These are phyloP conservation scores for Drosophila dives DNA, from an alignment of 2,888 invertebrate genomes.

Conservation along the genomic window DNA sequence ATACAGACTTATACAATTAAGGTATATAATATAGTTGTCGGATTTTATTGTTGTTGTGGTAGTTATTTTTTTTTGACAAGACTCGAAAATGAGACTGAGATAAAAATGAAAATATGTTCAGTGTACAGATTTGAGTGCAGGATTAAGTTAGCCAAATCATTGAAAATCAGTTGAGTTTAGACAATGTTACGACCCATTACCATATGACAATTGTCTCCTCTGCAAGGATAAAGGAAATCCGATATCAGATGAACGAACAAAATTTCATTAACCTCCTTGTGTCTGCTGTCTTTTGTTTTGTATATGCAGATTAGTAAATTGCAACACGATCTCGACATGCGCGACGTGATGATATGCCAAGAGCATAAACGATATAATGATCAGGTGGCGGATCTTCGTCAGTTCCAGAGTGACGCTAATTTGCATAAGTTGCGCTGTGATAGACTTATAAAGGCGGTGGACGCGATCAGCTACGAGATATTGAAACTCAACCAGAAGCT, in stretches of 20 bases:
- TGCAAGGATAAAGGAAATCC: background rate
- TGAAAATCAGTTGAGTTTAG: background rate
- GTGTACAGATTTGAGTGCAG: background rate
- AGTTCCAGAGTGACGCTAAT: too few species aligned
- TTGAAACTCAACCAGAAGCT: constrained; percentile 22
- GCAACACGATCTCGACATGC: constrained; percentile 21
- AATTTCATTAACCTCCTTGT: background rate
- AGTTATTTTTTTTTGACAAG: background rate
- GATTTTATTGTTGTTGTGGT: background rate
- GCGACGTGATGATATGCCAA: constrained; percentile 20
- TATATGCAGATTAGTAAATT: constrained; percentile 20
- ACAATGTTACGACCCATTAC: background rate
- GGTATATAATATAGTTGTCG: background rate
- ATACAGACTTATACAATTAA: background rate
- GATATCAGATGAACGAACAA: background rate
- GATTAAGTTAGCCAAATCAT: background rate
- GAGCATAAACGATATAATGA: constrained; percentile 37
- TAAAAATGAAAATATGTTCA: background rate
- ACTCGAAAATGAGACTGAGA: background rate
- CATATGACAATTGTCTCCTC: background rate
- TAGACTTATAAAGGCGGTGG: too few species aligned
- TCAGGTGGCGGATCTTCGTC: constrained; percentile 18
- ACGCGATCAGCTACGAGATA: background rate
- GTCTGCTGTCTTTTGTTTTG: background rate
- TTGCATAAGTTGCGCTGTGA: too few species aligned